These are phyloP conservation scores for Vicugna pacos DNA, from an alignment of 2,113 vertebrate genomes.

Conservation along the genomic window DNA sequence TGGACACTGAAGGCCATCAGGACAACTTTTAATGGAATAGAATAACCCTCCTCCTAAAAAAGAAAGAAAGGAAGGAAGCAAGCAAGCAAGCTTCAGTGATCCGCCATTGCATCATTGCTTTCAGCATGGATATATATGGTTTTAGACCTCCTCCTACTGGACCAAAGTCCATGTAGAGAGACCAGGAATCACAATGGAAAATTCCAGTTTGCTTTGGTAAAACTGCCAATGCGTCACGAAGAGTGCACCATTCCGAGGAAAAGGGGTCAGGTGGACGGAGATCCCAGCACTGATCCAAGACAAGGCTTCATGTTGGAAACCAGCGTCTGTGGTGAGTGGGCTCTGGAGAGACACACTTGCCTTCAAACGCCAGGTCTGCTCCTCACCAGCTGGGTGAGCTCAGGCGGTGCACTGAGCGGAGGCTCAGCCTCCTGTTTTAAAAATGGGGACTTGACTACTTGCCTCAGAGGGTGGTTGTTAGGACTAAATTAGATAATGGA, in stretches of 20 bases:
- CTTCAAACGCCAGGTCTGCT: background rate
- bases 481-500: background rate
- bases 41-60: background rate
- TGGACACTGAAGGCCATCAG: background rate
- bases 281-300: background rate
- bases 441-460: background rate
- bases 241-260: background rate
- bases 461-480: background rate
- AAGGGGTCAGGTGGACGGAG: background rate
- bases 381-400: background rate
- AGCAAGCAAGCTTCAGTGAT: background rate
- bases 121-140: background rate
- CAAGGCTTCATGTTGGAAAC: background rate
- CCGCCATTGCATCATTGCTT: too few species aligned
- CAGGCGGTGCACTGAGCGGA: background rate
- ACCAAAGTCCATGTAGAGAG: background rate
- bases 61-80: background rate
- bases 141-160: background rate
- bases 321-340: background rate
- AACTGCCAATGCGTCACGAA: accelerated
- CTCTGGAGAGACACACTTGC: background rate
- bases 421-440: background rate
- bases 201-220: background rate
- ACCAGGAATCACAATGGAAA: background rate
- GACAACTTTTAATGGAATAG: background rate